Base-by-base conservation (phyloP, 2,113 vertebrate genomes). In the Cariama cristata region DNA sequence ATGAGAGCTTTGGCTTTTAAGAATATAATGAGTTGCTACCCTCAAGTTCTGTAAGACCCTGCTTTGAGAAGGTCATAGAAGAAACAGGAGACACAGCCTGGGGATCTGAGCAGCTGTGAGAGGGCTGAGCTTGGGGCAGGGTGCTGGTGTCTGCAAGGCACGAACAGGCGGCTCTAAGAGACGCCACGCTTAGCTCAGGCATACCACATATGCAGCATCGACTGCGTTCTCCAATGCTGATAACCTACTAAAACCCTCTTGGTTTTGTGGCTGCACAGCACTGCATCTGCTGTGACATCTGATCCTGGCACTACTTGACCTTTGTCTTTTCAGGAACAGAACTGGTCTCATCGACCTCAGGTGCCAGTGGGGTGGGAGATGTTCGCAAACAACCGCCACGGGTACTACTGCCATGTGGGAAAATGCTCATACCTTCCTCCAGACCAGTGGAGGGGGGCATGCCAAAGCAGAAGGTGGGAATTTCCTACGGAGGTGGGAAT, bases 351-450 rank as follows among this genome's bases (percentile, higher is more conserved):
- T n/a, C 2, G 8, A 2, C 20, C 15, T 56, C 11, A 66, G 45
- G 33, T 12, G 10, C 32, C 13, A 0, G 4, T 20, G 20, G 8
- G 5, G 10, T 47, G 30, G 42, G 10, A 23, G 5, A 49, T 4
- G 0, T 2, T 72, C 2, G 1, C 42, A 75, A 62, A 26, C 14
- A 44, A 14, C n/a, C 1, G 7, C 28, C 35, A 7, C 2, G 8
- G 47, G 13, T 64, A 6, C 23, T 50, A 4, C 52, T n/a, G 17
- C 38, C 12, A 1, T 0, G 0, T 16, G 17, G 8, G 22, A 27
- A 56, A 67, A 33, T 2, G 13, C 26, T 82, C 23, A 5, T 33
- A 38, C 30, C 55, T 74, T 58, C 56, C 11, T 58, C 33, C 56
- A 28, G n/a, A 15, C 14, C 20, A 35, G 56, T 1, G 1, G 22